Evolutionary conservation across 2,888 invertebrate genomes (phyloP), one percentile per base, ranked within the genome.

Genomic region (Oxyscelio sp.): DNA sequence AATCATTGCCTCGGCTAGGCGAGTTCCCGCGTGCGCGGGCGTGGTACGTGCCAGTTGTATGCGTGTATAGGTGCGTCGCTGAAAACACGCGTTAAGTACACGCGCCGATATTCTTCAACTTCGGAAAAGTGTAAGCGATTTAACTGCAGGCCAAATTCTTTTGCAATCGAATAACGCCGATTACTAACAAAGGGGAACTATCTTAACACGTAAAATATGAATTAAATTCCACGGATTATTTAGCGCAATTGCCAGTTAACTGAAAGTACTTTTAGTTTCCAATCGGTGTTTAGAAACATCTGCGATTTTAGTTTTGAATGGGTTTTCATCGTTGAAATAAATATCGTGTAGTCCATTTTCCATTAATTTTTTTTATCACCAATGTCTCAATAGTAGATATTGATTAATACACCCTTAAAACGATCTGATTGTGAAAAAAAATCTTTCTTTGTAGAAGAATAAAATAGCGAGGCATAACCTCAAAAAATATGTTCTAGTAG

Each of bases 11-110:
- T 78, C 71, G 68, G 80, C 85, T 85, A 83, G 88, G 86, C 88
- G 87, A 83, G 90, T 90, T 90, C 88, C 91, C 89, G 91, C 91
- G 90, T 92, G 91, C 91, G 92, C 91, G 91, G 92, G 92, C 92
- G 92, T 92, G 92, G 92, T 92, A 86, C 84, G 83, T 71, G 87
- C 81, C 78, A 74, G 31, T 68, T 70, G 38, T 58, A 56, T 31
- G 65, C 63, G 45, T 24, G 59, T 58, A 19, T 58, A 27, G 38
- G 50, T 24, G 48, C 31, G 1, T 54, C 43, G 48, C 48, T 22
- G 45, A 48, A 59, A 66, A 63, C 65, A 63, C 61, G 78, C 73
- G 63, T 71, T 48, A 43, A 21, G 13, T 48, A 58, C 21, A 34
- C 65, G 61, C 27, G 63, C 78, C 38, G 34, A 70, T 65, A 73